Conservation (phyloP, 2,888 invertebrate genomes). For the Drosophila eohydei region DNA sequence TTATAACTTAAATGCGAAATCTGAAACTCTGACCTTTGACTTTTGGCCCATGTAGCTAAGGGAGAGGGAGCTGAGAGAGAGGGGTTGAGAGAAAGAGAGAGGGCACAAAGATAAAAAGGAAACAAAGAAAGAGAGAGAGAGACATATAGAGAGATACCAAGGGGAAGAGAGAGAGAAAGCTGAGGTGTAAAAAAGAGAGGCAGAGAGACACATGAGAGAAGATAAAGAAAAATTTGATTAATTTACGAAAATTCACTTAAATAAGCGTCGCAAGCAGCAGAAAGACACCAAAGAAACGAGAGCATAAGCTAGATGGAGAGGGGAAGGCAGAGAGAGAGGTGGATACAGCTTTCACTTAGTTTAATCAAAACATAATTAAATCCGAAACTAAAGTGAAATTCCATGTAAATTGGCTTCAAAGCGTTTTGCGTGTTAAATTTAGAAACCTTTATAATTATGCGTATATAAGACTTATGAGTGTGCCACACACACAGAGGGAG, state of each 20-base stretch:
- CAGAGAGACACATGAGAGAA: not conserved
- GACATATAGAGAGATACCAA: too few species aligned
- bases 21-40: not conserved
- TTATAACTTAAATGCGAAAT: not conserved
- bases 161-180: not conserved
- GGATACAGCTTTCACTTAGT: not conserved
- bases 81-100: not conserved
- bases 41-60: too few species aligned
- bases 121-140: not conserved
- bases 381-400: constrained; percentile 8
- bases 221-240: too few species aligned
- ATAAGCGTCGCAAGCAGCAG: not conserved
- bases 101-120: too few species aligned
- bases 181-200: not conserved
- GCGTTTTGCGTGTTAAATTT: constrained; percentile 20
- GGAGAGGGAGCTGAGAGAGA: not conserved
- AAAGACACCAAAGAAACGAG: not conserved
- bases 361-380: constrained; percentile 12
- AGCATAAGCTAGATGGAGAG: not conserved
- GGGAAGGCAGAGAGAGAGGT: not conserved
- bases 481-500: not conserved
- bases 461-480: constrained; percentile 10
- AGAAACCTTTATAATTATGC: constrained; percentile 37
- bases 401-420: constrained; percentile 28
- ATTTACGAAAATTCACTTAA: not conserved